Conservation (phyloP, 2,797 vertebrate genomes). For the Acrocephalus scirpaceus region DNA sequence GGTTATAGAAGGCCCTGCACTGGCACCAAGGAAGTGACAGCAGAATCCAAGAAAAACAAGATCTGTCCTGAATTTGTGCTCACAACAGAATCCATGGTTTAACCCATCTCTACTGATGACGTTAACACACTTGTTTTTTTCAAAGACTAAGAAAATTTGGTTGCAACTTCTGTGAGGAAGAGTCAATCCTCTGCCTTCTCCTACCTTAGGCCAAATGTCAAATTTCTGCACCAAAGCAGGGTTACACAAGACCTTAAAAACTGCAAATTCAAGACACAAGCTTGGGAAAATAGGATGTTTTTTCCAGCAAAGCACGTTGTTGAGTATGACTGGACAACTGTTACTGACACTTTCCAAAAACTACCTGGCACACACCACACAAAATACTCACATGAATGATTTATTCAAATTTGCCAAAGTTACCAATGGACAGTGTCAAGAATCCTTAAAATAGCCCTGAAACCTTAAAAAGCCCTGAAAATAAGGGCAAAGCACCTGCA, state of each 20-base stretch:
- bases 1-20: rapidly evolving
- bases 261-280: not conserved
- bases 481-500: not conserved
- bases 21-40: not conserved
- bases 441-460: not conserved
- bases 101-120: not conserved
- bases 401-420: not conserved
- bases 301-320: not conserved
- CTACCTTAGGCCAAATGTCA: not conserved
- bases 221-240: not conserved
- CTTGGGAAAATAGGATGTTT: not conserved
- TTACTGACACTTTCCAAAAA: not conserved
- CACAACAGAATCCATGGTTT: not conserved
- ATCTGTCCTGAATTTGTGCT: not conserved
- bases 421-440: not conserved
- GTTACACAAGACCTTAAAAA: not conserved
- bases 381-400: not conserved
- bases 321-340: not conserved
- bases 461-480: not conserved
- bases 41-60: not conserved
- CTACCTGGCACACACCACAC: not conserved
- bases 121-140: rapidly evolving
- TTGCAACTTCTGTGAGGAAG: not conserved
- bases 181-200: not conserved
- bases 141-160: not conserved